Conservation (phyloP, 2,888 invertebrate species). For the Zygothrica quintamaculata region DNA sequence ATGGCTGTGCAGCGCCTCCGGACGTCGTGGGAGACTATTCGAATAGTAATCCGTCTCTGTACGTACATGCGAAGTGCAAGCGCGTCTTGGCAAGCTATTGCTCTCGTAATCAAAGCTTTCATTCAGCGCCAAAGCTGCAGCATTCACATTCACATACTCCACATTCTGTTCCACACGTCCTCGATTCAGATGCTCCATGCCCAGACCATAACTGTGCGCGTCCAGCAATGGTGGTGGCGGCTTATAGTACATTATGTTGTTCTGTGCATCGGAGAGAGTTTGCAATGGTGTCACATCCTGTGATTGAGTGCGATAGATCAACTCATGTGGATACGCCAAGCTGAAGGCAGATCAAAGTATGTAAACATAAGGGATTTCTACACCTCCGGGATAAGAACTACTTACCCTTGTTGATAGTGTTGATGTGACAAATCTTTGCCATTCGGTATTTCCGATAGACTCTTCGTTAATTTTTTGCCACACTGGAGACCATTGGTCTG, state of each 20-base stretch:
- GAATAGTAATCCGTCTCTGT: conserved; percentile 82
- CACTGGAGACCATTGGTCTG: conserved; percentile 93
- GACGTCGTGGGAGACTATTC: conserved; percentile 82
- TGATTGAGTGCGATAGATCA: conserved; percentile 92
- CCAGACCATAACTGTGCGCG: conserved; percentile 63
- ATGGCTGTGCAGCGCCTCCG: conserved; percentile 79
- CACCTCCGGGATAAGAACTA: background rate
- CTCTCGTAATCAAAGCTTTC: conserved; percentile 83
- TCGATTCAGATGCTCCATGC: conserved; percentile 67
- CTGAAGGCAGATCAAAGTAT: conserved; percentile 54
- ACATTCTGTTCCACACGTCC: conserved; percentile 66
- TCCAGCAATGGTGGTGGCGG: conserved; percentile 82
- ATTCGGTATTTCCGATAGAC: conserved; percentile 91
- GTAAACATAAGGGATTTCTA: too few relatives aligned
- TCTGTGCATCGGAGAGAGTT: conserved; percentile 67
- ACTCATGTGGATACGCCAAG: conserved; percentile 86
- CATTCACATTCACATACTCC: conserved; percentile 74
- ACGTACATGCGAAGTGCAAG: conserved; percentile 82
- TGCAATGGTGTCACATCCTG: conserved; percentile 86
- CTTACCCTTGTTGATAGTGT: conserved; percentile 55
- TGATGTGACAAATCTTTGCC: conserved; percentile 72
- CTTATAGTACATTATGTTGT: conserved; percentile 81
- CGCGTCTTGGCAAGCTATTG: conserved; percentile 83
- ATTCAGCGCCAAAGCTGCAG: conserved; percentile 68
- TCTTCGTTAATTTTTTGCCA: conserved; percentile 92